phyloP scores from a whole-genome alignment of 2,113 vertebrate genomes.

The Poicephalus gulielmi region DNA sequence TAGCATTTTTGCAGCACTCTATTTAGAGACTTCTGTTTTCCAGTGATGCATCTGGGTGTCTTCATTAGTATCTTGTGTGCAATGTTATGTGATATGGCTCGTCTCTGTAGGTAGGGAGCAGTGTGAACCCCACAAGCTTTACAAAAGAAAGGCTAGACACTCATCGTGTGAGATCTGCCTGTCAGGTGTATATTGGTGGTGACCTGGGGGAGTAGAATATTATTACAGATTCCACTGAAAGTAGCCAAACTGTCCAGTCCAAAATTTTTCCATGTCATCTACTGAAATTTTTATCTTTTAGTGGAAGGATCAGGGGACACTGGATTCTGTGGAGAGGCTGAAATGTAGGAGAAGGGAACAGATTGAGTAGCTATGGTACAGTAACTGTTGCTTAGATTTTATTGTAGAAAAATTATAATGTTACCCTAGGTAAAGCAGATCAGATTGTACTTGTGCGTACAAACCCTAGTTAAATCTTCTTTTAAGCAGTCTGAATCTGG shows the following conservation, averaged over 20 bases:
- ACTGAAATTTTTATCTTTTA: not conserved
- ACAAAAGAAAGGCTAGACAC: not conserved
- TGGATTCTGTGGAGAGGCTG: not conserved
- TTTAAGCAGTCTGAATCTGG: not conserved
- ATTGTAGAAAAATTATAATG: not conserved
- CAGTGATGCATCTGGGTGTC: not conserved
- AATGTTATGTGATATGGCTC: rapidly evolving
- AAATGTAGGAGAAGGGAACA: not conserved
- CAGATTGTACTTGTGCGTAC: not conserved
- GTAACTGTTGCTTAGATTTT: not conserved
- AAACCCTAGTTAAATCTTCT: not conserved
- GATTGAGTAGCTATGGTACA: not conserved
- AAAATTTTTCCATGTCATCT: not conserved
- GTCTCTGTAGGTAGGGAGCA: not conserved
- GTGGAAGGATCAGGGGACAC: not conserved
- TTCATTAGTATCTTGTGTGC: not conserved
- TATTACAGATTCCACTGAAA: not conserved
- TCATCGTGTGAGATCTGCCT: not conserved
- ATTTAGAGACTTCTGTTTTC: not conserved
- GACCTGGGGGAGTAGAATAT: not conserved
- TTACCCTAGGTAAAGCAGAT: not conserved
- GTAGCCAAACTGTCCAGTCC: not conserved
- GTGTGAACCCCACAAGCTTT: not conserved
- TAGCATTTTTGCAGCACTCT: not conserved
- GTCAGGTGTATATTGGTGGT: rapidly evolving